Evolutionary conservation across 53 echinoderm and acorn worm genomes (phyloP).

Genomic region (Henricia sp.): DNA sequence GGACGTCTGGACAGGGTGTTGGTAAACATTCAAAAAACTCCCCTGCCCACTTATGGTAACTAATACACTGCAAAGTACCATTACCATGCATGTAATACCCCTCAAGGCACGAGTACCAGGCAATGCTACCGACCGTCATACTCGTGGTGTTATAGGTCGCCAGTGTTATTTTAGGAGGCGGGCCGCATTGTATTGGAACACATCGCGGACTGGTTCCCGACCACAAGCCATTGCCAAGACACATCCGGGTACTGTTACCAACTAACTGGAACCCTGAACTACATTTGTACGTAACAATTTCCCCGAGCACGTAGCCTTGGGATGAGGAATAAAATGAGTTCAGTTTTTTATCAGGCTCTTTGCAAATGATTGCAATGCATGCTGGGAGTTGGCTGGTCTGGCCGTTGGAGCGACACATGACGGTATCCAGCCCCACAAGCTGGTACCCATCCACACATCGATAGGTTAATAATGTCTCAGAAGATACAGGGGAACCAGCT

Average conservation of each 20-base stretch:
- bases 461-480: slow-evolving; percentile 36
- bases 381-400: slow-evolving; percentile 47
- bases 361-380: slow-evolving; percentile 45
- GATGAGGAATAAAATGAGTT: slow-evolving; percentile 16
- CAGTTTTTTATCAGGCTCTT: slow-evolving; percentile 7
- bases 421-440: slow-evolving; percentile 25
- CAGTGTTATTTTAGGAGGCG: slow-evolving; percentile 38
- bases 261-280: slow-evolving; percentile 46
- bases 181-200: slow-evolving; percentile 54
- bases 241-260: slow-evolving; percentile 37
- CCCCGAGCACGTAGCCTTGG: slow-evolving; percentile 30
- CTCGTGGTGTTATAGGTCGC: slow-evolving; percentile 1
- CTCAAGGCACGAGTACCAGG: slow-evolving; percentile 39
- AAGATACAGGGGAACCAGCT: neutral
- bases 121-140: slow-evolving; percentile 45
- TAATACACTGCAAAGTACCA: slow-evolving; percentile 4
- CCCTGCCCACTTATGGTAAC: slow-evolving; percentile 17
- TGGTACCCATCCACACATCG: slow-evolving; percentile 47
- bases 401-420: slow-evolving; percentile 51
- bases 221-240: slow-evolving; percentile 47
- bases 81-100: slow-evolving; percentile 54
- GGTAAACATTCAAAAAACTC: slow-evolving; percentile 52
- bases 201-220: slow-evolving; percentile 53
- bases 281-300: slow-evolving; percentile 54
- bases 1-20: slow-evolving; percentile 52